A percentile compares a stretch with the other conserved stretches of the same genome.
phyloP scores from a whole-genome alignment of 2,888 invertebrate genomes.

The Drosophila kanekoi region DNA sequence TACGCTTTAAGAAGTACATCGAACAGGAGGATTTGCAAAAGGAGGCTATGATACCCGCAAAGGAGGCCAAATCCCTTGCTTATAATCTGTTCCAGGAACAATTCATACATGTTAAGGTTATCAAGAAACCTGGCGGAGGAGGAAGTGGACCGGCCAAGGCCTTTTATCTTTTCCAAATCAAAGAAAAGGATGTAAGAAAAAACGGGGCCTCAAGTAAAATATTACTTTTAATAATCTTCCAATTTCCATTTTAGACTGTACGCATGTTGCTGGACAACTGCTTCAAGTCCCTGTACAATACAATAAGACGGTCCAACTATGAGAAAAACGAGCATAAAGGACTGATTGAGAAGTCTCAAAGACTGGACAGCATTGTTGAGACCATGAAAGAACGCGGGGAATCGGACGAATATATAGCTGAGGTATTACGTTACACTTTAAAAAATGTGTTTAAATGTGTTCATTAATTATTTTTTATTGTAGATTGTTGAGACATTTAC shows the following conservation, averaged over 20 bases:
- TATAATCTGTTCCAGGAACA: slow-evolving; percentile 93
- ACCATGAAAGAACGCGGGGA: slow-evolving; percentile 92
- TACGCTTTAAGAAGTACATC: slow-evolving; percentile 91
- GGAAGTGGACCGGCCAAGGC: slow-evolving; percentile 92
- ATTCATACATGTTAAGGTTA: slow-evolving; percentile 87
- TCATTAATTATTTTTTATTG: background rate
- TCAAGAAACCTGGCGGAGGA: slow-evolving; percentile 89
- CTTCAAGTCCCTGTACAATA: slow-evolving; percentile 90
- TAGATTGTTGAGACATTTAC: slow-evolving; percentile 91
- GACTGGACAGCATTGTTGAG: slow-evolving; percentile 92
- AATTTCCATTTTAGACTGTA: slow-evolving; percentile 86
- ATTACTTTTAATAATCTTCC: slow-evolving; percentile 25
- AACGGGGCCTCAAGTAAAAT: rapidly evolving
- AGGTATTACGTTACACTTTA: slow-evolving; percentile 86
- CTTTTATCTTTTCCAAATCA: slow-evolving; percentile 91
- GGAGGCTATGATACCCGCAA: slow-evolving; percentile 96
- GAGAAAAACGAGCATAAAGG: slow-evolving; percentile 90
- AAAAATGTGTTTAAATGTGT: background rate
- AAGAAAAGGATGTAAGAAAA: slow-evolving; percentile 87
- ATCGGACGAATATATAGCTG: slow-evolving; percentile 91
- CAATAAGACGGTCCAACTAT: slow-evolving; percentile 88
- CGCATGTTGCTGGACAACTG: slow-evolving; percentile 89
- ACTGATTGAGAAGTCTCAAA: slow-evolving; percentile 93
- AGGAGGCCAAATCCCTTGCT: slow-evolving; percentile 95
- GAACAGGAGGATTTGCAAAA: slow-evolving; percentile 97